Conservation (phyloP, 2,113 vertebrate genomes). For the Rhinolophus ferrumequinum region DNA sequence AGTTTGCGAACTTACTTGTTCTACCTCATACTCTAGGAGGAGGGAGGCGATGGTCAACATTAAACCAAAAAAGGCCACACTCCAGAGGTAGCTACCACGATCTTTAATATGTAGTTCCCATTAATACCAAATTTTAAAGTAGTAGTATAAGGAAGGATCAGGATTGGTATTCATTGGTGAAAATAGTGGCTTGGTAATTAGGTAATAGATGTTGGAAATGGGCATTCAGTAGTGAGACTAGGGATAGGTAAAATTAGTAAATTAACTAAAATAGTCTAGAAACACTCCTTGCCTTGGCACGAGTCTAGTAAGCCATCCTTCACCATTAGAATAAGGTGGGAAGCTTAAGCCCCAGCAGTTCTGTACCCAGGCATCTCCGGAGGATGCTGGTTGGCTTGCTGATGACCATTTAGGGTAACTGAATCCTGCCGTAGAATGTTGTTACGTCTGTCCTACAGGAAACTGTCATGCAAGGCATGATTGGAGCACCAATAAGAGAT, state of each 20-base stretch:
- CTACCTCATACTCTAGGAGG: neutral
- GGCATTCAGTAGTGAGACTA: neutral
- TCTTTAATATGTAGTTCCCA: neutral
- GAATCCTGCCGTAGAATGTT: neutral
- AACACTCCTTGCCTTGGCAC: neutral
- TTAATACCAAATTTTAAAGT: neutral
- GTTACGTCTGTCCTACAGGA: neutral
- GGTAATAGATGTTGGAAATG: neutral
- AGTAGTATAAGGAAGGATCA: neutral
- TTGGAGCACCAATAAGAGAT: neutral
- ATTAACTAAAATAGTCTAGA: slow-evolving; percentile 32
- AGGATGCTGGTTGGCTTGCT: neutral
- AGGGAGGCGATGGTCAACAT: neutral
- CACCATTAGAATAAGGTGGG: neutral
- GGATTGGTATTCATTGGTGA: neutral
- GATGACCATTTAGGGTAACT: neutral
- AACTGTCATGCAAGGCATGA: neutral
- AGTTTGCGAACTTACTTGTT: too few species aligned
- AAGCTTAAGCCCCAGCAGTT: neutral
- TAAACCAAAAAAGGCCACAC: neutral
- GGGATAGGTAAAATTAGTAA: neutral
- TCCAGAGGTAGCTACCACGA: neutral
- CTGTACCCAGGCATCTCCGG: neutral
- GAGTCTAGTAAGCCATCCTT: neutral
- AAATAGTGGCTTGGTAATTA: neutral